Evolutionary conservation across 2,113 vertebrate species (phyloP).

Genomic region (Pyxicephalus adspersus): DNA sequence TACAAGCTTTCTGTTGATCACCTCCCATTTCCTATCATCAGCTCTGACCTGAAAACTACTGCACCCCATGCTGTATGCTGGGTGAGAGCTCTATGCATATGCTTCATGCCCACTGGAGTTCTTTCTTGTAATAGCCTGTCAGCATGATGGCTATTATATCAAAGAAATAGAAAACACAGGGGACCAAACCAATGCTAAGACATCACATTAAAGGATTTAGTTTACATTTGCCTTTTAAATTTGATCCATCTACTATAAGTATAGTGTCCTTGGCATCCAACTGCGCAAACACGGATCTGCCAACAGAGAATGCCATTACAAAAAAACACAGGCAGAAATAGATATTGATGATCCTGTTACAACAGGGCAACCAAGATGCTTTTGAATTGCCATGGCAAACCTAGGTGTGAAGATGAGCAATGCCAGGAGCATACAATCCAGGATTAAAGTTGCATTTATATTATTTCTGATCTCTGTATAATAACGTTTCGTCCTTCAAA

Average conservation of each 20-base stretch:
- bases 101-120: slow-evolving; percentile 10
- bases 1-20: neutral
- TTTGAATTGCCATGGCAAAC: too few species aligned
- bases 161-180: slow-evolving; percentile 31
- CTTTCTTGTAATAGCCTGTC: slow-evolving; percentile 34
- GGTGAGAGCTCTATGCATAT: neutral
- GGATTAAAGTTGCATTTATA: too few species aligned
- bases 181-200: slow-evolving; percentile 15
- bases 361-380: too few species aligned
- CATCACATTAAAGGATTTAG: slow-evolving; percentile 37
- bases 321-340: neutral
- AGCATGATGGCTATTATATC: slow-evolving; percentile 36
- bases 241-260: slow-evolving; percentile 20
- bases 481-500: too few species aligned
- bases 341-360: too few species aligned
- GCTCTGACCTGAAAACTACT: neutral
- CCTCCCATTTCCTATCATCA: slow-evolving; percentile 27
- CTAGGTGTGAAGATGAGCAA: too few species aligned
- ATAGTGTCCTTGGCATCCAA: slow-evolving; percentile 33
- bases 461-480: too few species aligned
- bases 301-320: slow-evolving; percentile 1
- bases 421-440: too few species aligned
- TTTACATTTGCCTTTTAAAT: slow-evolving; percentile 46
- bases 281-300: neutral
- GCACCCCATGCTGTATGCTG: neutral